These are phyloP conservation scores for Phyllopteryx taeniolatus DNA, from an alignment of 2,113 vertebrate genomes.

Conservation along the genomic window DNA sequence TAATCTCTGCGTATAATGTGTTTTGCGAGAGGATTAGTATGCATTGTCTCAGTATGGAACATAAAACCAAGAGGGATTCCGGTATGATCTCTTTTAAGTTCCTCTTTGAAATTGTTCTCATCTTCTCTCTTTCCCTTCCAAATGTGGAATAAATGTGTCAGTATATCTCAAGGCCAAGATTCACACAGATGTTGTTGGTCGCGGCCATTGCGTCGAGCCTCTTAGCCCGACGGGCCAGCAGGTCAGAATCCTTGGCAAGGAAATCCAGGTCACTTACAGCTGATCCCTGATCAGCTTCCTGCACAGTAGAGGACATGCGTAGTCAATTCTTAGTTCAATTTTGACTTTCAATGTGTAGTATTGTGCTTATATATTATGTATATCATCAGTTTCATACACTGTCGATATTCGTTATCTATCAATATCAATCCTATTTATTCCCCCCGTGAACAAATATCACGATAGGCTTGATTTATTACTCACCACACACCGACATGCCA, in stretches of 20 bases:
- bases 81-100: not conserved
- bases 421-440: too few relatives aligned
- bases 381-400: too few relatives aligned
- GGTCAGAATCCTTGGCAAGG: not conserved
- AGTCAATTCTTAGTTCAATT: too few relatives aligned
- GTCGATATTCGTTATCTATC: too few relatives aligned
- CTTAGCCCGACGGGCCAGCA: not conserved
- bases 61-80: constrained; percentile 22
- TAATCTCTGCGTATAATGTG: constrained; percentile 17
- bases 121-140: not conserved
- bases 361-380: too few relatives aligned
- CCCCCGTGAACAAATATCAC: too few relatives aligned
- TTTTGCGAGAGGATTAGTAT: constrained; percentile 18
- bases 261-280: constrained; percentile 2
- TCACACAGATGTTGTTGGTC: not conserved
- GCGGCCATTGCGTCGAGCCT: not conserved
- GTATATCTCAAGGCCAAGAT: not conserved
- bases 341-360: too few relatives aligned
- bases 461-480: too few relatives aligned
- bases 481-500: too few relatives aligned
- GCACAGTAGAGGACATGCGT: not conserved
- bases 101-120: not conserved
- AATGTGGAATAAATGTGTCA: not conserved
- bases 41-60: constrained; percentile 19
- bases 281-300: constrained; percentile 1